Evolutionary conservation across 2,797 vertebrate genomes (phyloP).

Genomic region (Lutra lutra): DNA sequence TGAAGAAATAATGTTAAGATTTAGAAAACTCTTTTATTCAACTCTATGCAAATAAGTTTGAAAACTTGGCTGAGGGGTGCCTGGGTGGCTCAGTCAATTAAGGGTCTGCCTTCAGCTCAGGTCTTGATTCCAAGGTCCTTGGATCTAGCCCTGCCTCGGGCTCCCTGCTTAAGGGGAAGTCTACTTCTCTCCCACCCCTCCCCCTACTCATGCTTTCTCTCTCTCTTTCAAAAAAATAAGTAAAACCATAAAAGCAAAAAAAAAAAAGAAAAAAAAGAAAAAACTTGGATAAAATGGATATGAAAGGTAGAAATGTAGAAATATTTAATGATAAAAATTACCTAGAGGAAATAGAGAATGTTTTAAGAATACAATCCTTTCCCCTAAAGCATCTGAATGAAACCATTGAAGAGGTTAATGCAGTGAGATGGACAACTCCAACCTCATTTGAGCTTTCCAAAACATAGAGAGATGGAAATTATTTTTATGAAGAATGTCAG

Average conservation of each 20-base stretch:
- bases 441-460: background rate
- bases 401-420: background rate
- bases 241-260: background rate
- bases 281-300: background rate
- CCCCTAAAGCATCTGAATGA: background rate
- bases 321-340: slow-evolving; percentile 7
- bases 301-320: background rate
- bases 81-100: background rate
- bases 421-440: background rate
- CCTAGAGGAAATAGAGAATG: background rate
- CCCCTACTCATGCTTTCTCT: background rate
- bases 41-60: background rate
- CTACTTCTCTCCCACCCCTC: background rate
- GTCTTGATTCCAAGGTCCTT: background rate
- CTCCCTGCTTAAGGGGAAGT: background rate
- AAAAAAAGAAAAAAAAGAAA: background rate
- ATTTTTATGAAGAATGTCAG: background rate
- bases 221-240: background rate
- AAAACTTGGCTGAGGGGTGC: background rate
- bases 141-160: background rate
- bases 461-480: background rate
- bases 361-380: background rate
- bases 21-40: background rate
- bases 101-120: background rate
- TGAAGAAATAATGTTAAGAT: background rate